These are phyloP conservation scores for Myathropa florea DNA, from an alignment of 2,888 invertebrate genomes.

Conservation along the genomic window DNA sequence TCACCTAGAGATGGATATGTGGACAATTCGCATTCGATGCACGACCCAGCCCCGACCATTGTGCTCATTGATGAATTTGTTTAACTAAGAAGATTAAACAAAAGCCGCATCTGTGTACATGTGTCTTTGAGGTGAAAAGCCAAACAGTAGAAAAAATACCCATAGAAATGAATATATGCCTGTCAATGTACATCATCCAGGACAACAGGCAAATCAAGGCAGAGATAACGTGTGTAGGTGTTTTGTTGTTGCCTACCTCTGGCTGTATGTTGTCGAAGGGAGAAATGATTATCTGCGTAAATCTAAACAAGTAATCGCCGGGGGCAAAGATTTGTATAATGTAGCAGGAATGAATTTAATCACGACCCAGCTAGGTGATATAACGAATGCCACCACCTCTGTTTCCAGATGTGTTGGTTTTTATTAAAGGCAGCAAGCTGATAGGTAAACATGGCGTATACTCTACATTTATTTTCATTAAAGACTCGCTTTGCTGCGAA, in stretches of 20 bases:
- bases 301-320: slow-evolving; percentile 35
- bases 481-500: neutral
- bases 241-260: slow-evolving; percentile 2
- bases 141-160: neutral
- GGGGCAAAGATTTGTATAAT: slow-evolving; percentile 4
- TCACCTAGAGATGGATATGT: neutral
- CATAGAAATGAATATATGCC: neutral
- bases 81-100: slow-evolving; percentile 29
- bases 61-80: slow-evolving; percentile 38
- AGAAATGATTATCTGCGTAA: slow-evolving; percentile 22
- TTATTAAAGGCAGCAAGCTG: neutral
- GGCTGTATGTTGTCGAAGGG: slow-evolving; percentile 8
- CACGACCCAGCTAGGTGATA: slow-evolving; percentile 19
- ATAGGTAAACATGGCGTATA: neutral
- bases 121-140: slow-evolving; percentile 2
- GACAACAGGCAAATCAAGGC: slow-evolving; percentile 16
- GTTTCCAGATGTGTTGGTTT: neutral
- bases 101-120: neutral
- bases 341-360: slow-evolving; percentile 15
- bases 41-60: neutral
- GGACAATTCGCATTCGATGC: slow-evolving; percentile 29
- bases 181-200: neutral
- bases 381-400: neutral
- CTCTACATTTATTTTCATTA: neutral
- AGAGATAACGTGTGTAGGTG: neutral